Percentiles rank a stretch among this genome's conserved stretches.
These are phyloP conservation scores for Halichondria panicea DNA, from an alignment of 37 sponge, comb jelly and placozoan genomes.

Conservation along the genomic window DNA sequence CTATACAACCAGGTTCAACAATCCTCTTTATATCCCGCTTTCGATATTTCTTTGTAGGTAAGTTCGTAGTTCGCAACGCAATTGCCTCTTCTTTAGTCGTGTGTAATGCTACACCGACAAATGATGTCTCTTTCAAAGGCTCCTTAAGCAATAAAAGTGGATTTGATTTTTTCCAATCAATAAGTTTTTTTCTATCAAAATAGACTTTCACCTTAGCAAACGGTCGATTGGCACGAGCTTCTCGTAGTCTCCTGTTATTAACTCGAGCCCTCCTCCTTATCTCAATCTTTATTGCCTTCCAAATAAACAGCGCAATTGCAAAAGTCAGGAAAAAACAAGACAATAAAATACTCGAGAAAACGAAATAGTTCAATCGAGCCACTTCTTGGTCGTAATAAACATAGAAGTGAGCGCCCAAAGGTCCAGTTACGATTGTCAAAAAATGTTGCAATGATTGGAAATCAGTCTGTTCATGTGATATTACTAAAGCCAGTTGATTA, in stretches of 20 bases:
- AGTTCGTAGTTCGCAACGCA: too few species aligned
- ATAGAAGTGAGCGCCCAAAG: neutral
- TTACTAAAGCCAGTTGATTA: neutral
- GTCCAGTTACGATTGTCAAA: neutral
- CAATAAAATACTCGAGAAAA: slow-evolving; percentile 5
- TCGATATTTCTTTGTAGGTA: too few species aligned
- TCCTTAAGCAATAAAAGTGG: neutral
- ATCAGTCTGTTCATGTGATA: neutral
- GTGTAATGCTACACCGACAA: too few species aligned
- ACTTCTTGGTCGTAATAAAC: neutral
- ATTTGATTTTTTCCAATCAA: neutral
- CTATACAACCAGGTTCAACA: too few species aligned
- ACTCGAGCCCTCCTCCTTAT: too few species aligned
- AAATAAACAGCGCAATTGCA: neutral
- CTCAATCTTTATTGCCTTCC: neutral
- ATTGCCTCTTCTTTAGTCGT: too few species aligned
- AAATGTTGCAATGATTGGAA: neutral
- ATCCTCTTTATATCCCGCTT: too few species aligned
- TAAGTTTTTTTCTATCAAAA: too few species aligned
- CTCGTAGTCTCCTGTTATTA: neutral
- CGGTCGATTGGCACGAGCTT: slow-evolving; percentile 3
- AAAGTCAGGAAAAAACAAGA: neutral
- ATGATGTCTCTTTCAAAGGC: neutral
- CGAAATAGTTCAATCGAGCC: neutral
- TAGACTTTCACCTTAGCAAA: neutral